Evolutionary conservation across 2,797 vertebrate species (phyloP).

Genomic region (Pangasius mekongensis): DNA sequence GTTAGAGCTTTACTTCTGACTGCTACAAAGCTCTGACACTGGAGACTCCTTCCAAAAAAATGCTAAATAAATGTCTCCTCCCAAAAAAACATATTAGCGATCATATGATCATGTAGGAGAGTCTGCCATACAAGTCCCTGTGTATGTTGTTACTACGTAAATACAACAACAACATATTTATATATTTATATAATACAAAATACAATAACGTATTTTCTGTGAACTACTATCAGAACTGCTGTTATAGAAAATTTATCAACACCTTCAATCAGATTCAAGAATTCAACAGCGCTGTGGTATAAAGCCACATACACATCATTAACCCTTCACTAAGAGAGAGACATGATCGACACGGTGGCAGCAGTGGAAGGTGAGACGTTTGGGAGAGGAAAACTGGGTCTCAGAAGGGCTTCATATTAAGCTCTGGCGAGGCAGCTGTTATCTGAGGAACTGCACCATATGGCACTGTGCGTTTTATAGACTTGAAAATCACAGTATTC

Average conservation of each 20-base stretch:
- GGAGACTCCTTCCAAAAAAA: neutral
- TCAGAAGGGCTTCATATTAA: conserved; percentile 19
- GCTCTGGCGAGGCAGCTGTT: neutral
- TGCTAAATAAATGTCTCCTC: neutral
- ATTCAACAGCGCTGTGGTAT: no score
- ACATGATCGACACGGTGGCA: neutral
- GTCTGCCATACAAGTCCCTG: neutral
- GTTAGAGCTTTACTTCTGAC: neutral
- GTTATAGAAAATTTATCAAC: neutral
- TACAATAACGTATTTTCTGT: neutral
- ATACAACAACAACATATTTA: neutral
- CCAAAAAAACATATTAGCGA: neutral
- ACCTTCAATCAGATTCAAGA: neutral
- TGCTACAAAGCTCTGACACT: neutral
- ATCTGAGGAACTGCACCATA: conserved; percentile 33
- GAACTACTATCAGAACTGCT: neutral
- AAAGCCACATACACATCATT: neutral
- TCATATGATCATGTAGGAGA: neutral
- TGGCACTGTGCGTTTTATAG: neutral
- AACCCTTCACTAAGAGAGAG: neutral
- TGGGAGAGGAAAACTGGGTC: neutral
- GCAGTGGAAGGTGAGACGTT: conserved; percentile 3
- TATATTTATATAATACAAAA: no score
- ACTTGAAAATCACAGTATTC: conserved; percentile 4
- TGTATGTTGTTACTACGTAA: neutral